Percentiles rank a stretch among this genome's conserved stretches.
Conservation (phyloP, 1,140 invertebrate genomes). For the Oncopodura yosiiana region DNA sequence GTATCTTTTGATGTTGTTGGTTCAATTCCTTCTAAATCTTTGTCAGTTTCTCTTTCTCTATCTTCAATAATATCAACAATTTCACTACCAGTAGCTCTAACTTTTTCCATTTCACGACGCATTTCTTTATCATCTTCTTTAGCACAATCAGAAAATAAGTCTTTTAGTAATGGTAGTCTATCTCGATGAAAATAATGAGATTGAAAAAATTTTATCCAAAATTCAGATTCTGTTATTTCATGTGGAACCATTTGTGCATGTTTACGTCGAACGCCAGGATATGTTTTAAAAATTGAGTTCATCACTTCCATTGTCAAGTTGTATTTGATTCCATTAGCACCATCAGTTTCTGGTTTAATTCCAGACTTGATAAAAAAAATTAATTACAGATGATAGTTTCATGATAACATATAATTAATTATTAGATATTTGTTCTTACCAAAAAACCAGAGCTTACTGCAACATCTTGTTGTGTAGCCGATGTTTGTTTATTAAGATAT, state of each 20-base stretch:
- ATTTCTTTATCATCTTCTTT: constrained; percentile 78
- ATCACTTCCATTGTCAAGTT: constrained; percentile 96
- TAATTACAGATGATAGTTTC: constrained; percentile 1
- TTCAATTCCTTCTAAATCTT: constrained; percentile 23
- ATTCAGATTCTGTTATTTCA: constrained; percentile 89
- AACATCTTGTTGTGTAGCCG: constrained; percentile 65
- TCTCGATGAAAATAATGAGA: constrained; percentile 99
- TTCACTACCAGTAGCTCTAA: constrained; percentile 11
- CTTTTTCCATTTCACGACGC: constrained; percentile 24
- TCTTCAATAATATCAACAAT: constrained; percentile 20
- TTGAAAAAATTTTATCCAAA: constrained; percentile 99
- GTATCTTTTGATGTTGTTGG: background rate
- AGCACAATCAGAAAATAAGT: constrained; percentile 93
- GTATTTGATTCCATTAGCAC: constrained; percentile 92
- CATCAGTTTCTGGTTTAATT: constrained; percentile 94
- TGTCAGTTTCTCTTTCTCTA: constrained; percentile 11
- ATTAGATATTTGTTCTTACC: constrained; percentile 38
- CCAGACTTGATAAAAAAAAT: constrained; percentile 53
- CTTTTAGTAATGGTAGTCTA: constrained; percentile 73
- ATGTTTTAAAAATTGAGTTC: constrained; percentile 96
- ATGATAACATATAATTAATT: background rate
- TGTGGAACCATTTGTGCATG: constrained; percentile 92
- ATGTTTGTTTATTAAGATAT: constrained; percentile 48
- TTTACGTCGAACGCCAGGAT: constrained; percentile 95
- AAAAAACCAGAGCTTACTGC: constrained; percentile 81